Base-by-base conservation (phyloP, 1,140 invertebrate genomes). In the Papilio machaon region DNA sequence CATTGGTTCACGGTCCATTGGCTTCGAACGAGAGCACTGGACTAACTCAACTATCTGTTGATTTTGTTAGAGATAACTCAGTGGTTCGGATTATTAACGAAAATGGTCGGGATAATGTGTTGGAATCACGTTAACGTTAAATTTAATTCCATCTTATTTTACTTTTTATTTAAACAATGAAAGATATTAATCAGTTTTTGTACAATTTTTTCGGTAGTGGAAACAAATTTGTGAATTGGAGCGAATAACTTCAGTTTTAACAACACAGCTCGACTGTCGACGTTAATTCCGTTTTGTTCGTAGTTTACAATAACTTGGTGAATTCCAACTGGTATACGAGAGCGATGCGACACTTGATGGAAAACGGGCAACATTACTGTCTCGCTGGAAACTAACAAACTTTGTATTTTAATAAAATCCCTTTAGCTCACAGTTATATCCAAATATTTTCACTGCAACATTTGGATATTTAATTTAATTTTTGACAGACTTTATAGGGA, bases 41-140 rank as follows among this genome's bases (percentile, higher is more conserved):
- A 47, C 47, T 49, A 23, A 43, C 67, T 46, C 64, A 79, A 77
- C 77, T 76, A 60, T 82, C 81, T 47, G 76, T 67, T 79, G 80
- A 80, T 73, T 83, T 79, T 49, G 80, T 83, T 80, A 83, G 64
- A 38, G 60, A 73, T 79, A 76, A 81, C 80, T 79, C 82, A 83
- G 38, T 80, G 80, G 75, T 67, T 80, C 75, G 77, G 67, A 67
- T 49, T 73, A 79, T 47, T 79, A 52, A 30, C 77, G 46, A 75
- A 46, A 64, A 79, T 73, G n/a, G 47, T 10, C 13, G 35, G 5
- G 38, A 70, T 43, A 67, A 30, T 70, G n/a, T 47, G 15, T 13
- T 43, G 11, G 38, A 43, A 43, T 43, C n/a, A 35, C 30, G 13
- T 9, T 35, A 30, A 30, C 17, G 58, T 19, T 8, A 58, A 19